Base-by-base conservation (phyloP, 2,113 vertebrate genomes). In the Sphaerodactylus townsendi region DNA sequence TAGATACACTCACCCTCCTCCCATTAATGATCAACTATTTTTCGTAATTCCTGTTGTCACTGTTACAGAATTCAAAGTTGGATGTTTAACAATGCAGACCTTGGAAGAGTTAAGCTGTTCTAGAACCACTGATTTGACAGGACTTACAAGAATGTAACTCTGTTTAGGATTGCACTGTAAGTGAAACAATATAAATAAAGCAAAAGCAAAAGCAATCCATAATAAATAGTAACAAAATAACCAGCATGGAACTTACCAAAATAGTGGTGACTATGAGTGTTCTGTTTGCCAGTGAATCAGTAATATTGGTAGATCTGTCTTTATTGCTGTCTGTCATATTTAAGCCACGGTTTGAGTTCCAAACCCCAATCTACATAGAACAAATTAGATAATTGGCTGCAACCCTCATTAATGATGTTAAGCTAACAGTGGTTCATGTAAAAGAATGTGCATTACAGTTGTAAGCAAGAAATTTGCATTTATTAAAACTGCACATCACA, bases 201-300 rank as follows among this genome's bases (percentile, higher is more conserved):
- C 28, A 62, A 82, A 35, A 15, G 11, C 28, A 62, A 53, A 62
- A 9, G 39, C 14, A 0, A 1, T 0, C 0, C 33, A 10, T 25
- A 39, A 7, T 1, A 48, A 39, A 25, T 13, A 28, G 7, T 28
- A 62, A 33, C 39, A 53, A 10, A 0, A 0, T 10, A 11, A 13
- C 30, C 0, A 3, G 59, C n/a, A n/a, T n/a, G n/a, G n/a, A 23
- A 93, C 97, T 98, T 96, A 99, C 99, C 98, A 99, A 95, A 77
- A 99, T 99, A 71, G 99, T 99, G 59, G 98, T 99, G 90, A 99
- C 98, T 0, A 99, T 95, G 68, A 99, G 98, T 0, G 98, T 99
- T 82, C 98, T 94, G 95, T 99, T 99, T 87, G 98, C 97, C 95
- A 99, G 92, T 0, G 98, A 98, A 88, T 99, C 98, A 0, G 98